Percentiles rank a stretch among this genome's conserved stretches.
phyloP scores from a whole-genome alignment of 2,113 vertebrate genomes.

The Sander lucioperca region DNA sequence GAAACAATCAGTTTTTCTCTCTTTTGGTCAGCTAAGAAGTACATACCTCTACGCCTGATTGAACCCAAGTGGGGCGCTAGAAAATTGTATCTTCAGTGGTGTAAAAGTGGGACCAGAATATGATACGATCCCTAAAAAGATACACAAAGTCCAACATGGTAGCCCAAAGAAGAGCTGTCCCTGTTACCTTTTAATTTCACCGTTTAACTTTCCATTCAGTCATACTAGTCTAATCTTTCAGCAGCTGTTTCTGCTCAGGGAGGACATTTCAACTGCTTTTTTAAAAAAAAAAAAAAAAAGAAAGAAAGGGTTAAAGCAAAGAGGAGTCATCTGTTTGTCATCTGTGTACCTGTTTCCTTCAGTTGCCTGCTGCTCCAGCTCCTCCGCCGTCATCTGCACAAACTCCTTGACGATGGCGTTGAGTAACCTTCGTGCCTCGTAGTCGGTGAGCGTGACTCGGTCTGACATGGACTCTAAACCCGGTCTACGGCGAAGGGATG shows the following conservation, averaged over 20 bases:
- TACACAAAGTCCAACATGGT: background rate
- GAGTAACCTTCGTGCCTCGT: conserved; percentile 91
- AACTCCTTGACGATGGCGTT: conserved; percentile 93
- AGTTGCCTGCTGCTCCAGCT: conserved; percentile 87
- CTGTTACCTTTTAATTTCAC: conserved; percentile 7
- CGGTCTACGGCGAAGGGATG: conserved; percentile 78
- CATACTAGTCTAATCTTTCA: background rate
- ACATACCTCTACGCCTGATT: conserved; percentile 66
- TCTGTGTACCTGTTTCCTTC: conserved; percentile 91
- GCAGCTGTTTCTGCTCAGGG: conserved; percentile 1
- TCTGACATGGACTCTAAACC: conserved; percentile 88
- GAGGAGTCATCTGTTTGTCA: background rate
- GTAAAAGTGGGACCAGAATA: conserved; percentile 45
- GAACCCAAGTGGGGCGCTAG: conserved; percentile 36
- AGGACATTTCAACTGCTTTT: background rate
- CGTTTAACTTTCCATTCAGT: background rate
- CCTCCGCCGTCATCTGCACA: conserved; percentile 90
- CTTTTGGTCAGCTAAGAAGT: background rate
- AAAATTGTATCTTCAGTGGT: conserved; percentile 19
- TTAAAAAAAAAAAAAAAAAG: too few relatives aligned
- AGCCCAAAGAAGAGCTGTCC: background rate
- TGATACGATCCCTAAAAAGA: background rate
- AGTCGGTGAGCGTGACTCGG: conserved; percentile 87
- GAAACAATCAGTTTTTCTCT: background rate
- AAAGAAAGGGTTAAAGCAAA: background rate